Base-by-base conservation (phyloP, 30 jellyfish, hydroid and myxozoan species). In the Hydractinia symbiolongicarpus region DNA sequence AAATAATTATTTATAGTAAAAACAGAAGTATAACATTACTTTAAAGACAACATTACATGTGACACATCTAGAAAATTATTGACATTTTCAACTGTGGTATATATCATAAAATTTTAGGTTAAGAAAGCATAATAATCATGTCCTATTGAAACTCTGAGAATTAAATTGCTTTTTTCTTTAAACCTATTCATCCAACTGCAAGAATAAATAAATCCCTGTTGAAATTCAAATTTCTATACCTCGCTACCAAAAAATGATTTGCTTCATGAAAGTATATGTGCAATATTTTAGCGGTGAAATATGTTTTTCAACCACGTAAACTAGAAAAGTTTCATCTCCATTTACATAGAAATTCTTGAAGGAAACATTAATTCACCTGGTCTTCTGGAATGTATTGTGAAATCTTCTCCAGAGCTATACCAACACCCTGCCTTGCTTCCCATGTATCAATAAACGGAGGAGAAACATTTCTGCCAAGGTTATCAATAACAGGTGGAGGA, bases 361-460 rank as follows among this genome's bases (percentile, higher is more conserved):
- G 4, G 50, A 66, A 66, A 66, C 21, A 6, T 6, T 13, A 8
- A 50, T 1, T 19, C 51, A 90, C 97, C 97, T 79, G 85, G 52
- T 90, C 93, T 5, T 86, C 79, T 10, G 94, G 90, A 2, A 90
- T 69, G 72, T 21, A 78, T 50, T 61, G 10, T 5, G 90, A 78
- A 66, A 90, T 90, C 77, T 81, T 90, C 54, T 82, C 95, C n/a
- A 90, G 79, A 9, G 90, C 86, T 79, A 82, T 55, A 11, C 86
- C 97, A 73, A 90, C 77, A 57, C 97, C 97, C n/a, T 91, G 87
- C 55, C 97, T 56, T 21, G 95, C 94, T 79, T 90, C 96, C 97
- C 97, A 90, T 49, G 87, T 81, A 67, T 90, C 97, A 56, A 85
- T 66, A 79, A 86, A 90, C 20, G 89, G 97, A 11, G 89, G 88